Evolutionary conservation across 2,888 invertebrate species (phyloP).

Genomic region (Scaptomyza tumidula): DNA sequence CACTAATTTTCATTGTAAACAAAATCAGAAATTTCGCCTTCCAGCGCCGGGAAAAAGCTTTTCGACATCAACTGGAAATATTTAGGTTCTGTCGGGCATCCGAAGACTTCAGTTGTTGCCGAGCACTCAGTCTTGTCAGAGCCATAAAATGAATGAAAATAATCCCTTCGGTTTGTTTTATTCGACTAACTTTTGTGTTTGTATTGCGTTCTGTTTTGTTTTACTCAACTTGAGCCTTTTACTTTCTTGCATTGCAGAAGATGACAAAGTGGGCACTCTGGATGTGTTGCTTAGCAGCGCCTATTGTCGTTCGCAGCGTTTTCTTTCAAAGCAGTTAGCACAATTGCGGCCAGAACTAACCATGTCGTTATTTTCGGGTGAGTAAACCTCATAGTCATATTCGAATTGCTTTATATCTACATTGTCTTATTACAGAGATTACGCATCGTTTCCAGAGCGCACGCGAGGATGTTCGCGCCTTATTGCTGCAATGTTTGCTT

Average conservation of each 20-base stretch:
- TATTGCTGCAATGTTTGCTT: conserved; percentile 95
- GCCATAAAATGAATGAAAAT: conserved; percentile 24
- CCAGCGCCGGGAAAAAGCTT: conserved; percentile 57
- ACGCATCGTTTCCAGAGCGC: conserved; percentile 98
- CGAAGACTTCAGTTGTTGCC: conserved; percentile 19
- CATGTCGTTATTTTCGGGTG: conserved; percentile 99
- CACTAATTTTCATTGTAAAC: conserved; percentile 38
- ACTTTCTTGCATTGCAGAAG: conserved; percentile 73
- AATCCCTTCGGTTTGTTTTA: conserved; percentile 13
- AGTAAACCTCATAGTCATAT: conserved; percentile 63
- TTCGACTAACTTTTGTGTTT: neutral
- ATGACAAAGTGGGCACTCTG: conserved; percentile 88
- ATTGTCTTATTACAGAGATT: conserved; percentile 89
- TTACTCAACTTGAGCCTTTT: conserved; percentile 3
- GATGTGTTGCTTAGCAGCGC: conserved; percentile 94
- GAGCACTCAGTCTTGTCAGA: conserved; percentile 15
- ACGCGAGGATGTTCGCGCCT: conserved; percentile 94
- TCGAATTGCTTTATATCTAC: neutral
- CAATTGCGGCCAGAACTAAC: conserved; percentile 98
- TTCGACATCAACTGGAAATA: conserved; percentile 48
- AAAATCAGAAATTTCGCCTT: conserved; percentile 36
- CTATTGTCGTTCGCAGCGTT: conserved; percentile 96
- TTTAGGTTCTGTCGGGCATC: conserved; percentile 1
- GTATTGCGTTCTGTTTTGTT: neutral
- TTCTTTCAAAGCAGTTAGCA: conserved; percentile 95